These are phyloP conservation scores for Morpho helenor DNA, from an alignment of 2,888 invertebrate genomes.

Conservation along the genomic window DNA sequence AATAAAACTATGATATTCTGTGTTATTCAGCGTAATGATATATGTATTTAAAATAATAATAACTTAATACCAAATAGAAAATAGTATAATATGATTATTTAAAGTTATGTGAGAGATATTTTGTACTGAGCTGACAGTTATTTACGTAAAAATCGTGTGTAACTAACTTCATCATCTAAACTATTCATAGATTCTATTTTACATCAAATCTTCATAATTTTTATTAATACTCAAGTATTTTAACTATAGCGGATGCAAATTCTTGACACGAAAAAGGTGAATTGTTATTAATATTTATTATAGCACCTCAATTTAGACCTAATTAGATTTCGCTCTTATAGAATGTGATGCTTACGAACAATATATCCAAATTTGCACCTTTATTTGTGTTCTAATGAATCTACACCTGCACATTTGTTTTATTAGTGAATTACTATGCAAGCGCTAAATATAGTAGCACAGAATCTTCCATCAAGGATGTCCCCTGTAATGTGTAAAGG, in stretches of 20 bases:
- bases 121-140: background rate
- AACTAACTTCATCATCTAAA: too few relatives aligned
- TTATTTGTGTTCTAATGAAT: conserved; percentile 7
- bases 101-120: too few relatives aligned
- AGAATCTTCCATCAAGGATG: background rate
- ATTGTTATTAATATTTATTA: conserved; percentile 21
- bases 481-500: too few relatives aligned
- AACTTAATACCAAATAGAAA: too few relatives aligned
- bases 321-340: conserved; percentile 21
- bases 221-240: conserved; percentile 27
- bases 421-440: background rate
- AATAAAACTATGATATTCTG: too few relatives aligned
- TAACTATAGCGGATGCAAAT: conserved; percentile 35
- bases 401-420: conserved; percentile 18
- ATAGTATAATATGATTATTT: too few relatives aligned
- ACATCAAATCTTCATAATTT: background rate
- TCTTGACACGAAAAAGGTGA: conserved; percentile 39
- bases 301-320: conserved; percentile 20
- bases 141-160: background rate
- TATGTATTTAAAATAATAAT: too few relatives aligned
- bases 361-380: conserved; percentile 15
- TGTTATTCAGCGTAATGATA: too few relatives aligned
- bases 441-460: background rate
- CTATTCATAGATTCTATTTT: too few relatives aligned
- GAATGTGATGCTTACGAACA: conserved; percentile 14